Evolutionary conservation across 2,113 vertebrate species (phyloP).

Genomic region (Campylomormyrus tamandua): DNA sequence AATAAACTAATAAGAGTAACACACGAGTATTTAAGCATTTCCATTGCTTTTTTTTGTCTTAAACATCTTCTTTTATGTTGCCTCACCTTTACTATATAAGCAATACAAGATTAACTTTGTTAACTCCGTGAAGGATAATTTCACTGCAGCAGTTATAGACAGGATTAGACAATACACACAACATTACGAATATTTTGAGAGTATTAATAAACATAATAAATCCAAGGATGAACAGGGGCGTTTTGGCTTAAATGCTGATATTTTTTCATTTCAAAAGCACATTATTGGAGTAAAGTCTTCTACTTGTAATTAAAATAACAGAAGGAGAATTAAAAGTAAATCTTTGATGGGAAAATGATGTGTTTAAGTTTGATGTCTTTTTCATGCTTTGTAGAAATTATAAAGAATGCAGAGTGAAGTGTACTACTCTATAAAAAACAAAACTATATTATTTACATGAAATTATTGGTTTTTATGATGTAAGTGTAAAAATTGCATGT

Average conservation of each 20-base stretch:
- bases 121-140: background rate
- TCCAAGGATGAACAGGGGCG: background rate
- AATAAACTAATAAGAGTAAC: background rate
- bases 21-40: background rate
- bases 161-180: background rate
- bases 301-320: background rate
- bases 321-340: background rate
- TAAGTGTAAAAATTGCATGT: background rate
- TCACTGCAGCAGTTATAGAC: background rate
- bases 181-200: background rate
- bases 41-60: background rate
- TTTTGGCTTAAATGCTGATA: background rate
- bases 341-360: background rate
- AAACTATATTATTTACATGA: background rate
- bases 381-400: background rate
- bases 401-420: background rate
- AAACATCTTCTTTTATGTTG: background rate
- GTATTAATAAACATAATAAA: background rate
- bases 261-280: background rate
- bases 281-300: background rate
- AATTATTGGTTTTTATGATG: background rate
- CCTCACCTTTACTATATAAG: background rate
- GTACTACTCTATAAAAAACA: background rate
- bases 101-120: background rate
- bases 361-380: background rate